A percentile compares a stretch with the other conserved stretches of the same genome.
Evolutionary conservation across 2,797 vertebrate species (phyloP).

Genomic region (Phalanger gymnotis): DNA sequence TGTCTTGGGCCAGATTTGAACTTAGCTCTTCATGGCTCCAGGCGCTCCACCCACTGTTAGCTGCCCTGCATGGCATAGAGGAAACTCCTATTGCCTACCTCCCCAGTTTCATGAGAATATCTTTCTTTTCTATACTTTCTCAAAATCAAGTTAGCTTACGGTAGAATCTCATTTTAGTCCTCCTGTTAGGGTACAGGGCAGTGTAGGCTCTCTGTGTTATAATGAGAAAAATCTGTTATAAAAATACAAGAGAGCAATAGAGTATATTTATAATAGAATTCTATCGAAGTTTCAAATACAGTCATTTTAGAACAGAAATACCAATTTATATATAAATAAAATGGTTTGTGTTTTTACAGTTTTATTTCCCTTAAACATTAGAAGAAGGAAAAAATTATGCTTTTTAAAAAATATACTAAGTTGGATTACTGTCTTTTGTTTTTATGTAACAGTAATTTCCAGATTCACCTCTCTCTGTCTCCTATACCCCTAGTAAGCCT

Average conservation of each 20-base stretch:
- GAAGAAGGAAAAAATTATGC: neutral
- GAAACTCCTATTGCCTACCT: neutral
- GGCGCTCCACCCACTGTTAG: no score
- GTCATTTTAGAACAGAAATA: slow-evolving; percentile 37
- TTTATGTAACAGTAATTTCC: neutral
- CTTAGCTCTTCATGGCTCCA: neutral
- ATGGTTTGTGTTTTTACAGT: neutral
- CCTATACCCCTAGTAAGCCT: neutral
- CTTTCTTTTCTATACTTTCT: neutral
- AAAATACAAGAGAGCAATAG: neutral
- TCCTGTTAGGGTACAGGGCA: neutral
- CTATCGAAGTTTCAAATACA: neutral
- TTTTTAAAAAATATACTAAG: neutral
- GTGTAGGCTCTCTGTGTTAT: neutral
- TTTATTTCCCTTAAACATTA: slow-evolving; percentile 33
- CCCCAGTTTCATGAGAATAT: neutral
- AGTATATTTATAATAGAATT: neutral
- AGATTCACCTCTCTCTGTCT: neutral
- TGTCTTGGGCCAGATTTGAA: neutral
- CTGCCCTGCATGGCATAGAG: neutral
- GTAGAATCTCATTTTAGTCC: neutral
- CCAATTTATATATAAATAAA: slow-evolving; percentile 36
- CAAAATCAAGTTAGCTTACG: neutral
- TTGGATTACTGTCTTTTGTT: neutral
- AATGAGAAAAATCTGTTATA: neutral